phyloP scores from a whole-genome alignment of 2,113 vertebrate species.

The Brienomyrus longianalis region DNA sequence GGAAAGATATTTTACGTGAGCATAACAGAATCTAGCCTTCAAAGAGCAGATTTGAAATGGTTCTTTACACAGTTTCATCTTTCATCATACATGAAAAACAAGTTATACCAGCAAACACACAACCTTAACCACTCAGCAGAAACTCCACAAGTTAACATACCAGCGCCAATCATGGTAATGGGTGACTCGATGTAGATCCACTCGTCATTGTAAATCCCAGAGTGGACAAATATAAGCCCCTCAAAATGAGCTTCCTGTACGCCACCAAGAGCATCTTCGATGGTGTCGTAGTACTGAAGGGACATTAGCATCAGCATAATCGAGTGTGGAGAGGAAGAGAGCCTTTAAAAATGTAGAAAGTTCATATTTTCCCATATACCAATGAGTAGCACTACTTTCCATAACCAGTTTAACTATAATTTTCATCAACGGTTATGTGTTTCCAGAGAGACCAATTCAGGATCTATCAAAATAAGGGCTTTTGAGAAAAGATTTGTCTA shows the following conservation, averaged over 20 bases:
- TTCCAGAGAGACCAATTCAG: neutral
- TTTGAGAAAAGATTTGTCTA: neutral
- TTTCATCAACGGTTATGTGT: neutral
- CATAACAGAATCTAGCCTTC: neutral
- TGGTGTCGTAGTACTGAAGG: slow-evolving; percentile 93
- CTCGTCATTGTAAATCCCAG: slow-evolving; percentile 97
- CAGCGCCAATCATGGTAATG: slow-evolving; percentile 98
- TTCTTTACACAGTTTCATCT: neutral
- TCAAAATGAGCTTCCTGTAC: slow-evolving; percentile 98
- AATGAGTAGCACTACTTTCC: neutral
- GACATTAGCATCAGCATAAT: neutral
- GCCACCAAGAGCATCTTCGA: slow-evolving; percentile 96
- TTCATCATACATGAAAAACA: neutral
- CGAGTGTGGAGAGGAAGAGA: neutral
- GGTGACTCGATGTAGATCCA: slow-evolving; percentile 99
- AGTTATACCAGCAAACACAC: neutral
- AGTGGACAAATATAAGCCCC: slow-evolving; percentile 98
- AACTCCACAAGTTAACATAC: slow-evolving; percentile 50
- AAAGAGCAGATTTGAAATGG: neutral
- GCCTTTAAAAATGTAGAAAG: neutral
- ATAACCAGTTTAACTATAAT: neutral
- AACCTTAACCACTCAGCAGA: neutral
- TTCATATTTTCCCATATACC: neutral
- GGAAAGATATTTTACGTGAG: neutral
- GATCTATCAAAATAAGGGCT: neutral